Evolutionary conservation across 2,797 vertebrate species (phyloP).

Genomic region (Rallus crepitans): DNA sequence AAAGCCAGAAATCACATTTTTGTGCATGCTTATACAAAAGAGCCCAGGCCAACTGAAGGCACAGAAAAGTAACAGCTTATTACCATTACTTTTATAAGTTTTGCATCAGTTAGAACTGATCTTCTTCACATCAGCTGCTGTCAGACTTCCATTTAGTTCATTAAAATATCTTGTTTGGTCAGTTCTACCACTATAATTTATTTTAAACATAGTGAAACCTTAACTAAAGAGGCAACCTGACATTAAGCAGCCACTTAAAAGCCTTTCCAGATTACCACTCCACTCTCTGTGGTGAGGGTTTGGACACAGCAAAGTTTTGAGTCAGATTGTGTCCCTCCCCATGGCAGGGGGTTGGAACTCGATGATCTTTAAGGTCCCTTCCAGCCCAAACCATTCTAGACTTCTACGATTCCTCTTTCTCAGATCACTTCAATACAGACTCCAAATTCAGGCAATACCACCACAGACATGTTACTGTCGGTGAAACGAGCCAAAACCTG

Average conservation of each 20-base stretch:
- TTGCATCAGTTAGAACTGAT: not conserved
- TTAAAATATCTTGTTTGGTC: slow-evolving; percentile 72
- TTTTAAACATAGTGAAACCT: slow-evolving; percentile 68
- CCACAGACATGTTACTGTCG: slow-evolving; percentile 57
- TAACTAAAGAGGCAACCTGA: slow-evolving; percentile 63
- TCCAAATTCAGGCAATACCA: slow-evolving; percentile 53
- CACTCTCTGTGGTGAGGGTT: slow-evolving; percentile 50
- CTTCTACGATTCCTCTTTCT: slow-evolving; percentile 30
- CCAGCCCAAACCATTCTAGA: no score
- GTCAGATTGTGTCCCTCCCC: not conserved
- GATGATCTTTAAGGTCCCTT: no score
- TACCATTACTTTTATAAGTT: not conserved
- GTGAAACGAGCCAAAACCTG: slow-evolving; percentile 67
- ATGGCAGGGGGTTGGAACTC: no score
- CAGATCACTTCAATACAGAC: slow-evolving; percentile 45
- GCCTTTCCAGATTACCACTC: slow-evolving; percentile 58
- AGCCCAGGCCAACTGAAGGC: not conserved
- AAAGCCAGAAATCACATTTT: not conserved
- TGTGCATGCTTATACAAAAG: not conserved
- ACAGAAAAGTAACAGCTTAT: not conserved
- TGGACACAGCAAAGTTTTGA: slow-evolving; percentile 37
- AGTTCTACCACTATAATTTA: slow-evolving; percentile 71
- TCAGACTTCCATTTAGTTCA: slow-evolving; percentile 35
- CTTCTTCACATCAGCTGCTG: slow-evolving; percentile 14
- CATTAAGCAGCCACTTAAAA: slow-evolving; percentile 71